These are phyloP conservation scores for Herpetotheres cachinnans DNA, from an alignment of 2,113 vertebrate species.

Conservation along the genomic window DNA sequence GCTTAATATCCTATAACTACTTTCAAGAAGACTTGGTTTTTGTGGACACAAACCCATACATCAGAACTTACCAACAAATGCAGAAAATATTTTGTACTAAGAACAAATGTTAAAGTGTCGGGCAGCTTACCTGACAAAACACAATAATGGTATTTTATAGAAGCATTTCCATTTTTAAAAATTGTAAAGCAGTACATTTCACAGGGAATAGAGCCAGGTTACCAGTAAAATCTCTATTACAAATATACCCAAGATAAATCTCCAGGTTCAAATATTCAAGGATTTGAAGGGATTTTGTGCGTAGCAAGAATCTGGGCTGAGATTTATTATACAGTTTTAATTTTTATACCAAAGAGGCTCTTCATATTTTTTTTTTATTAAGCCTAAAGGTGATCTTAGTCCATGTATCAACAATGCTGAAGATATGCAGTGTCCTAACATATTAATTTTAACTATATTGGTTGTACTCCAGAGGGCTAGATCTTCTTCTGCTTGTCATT, in stretches of 20 bases:
- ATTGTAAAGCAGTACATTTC: not conserved
- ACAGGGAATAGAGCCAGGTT: not conserved
- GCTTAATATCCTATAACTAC: not conserved
- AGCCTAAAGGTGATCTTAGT: not conserved
- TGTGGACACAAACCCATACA: fast-evolving
- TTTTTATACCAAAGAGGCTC: not conserved
- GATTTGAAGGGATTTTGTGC: not conserved
- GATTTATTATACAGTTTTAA: not conserved
- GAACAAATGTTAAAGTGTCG: not conserved
- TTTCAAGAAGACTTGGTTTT: not conserved
- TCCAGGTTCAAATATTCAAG: not conserved
- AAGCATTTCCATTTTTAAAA: not conserved
- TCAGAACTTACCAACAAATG: not conserved
- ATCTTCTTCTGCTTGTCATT: not conserved
- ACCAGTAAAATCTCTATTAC: not conserved
- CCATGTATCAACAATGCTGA: not conserved
- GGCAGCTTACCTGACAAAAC: not conserved
- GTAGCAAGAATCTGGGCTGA: not conserved
- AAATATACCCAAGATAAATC: not conserved
- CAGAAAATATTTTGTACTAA: not conserved
- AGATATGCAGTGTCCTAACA: not conserved
- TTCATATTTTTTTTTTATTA: not conserved
- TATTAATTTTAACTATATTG: not conserved
- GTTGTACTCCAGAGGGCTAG: not conserved
- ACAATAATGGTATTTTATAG: not conserved